phyloP scores from a whole-genome alignment of 23 tunicate genomes.

The Ciona savignyi region DNA sequence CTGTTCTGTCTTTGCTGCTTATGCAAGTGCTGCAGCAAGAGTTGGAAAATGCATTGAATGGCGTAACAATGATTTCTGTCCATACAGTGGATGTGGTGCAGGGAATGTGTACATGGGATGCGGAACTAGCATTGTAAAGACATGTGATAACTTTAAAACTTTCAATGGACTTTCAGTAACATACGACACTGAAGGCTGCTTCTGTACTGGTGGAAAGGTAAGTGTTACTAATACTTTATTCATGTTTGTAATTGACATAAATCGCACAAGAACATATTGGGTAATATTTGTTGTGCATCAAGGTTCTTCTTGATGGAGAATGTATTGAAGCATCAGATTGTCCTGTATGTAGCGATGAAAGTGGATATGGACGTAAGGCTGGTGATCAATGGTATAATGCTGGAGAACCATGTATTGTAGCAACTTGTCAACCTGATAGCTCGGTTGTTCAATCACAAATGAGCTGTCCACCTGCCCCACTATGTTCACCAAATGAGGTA shows the following conservation, averaged over 20 bases:
- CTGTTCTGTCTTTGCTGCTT: constrained; percentile 80
- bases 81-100: constrained; percentile 43
- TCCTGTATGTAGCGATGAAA: constrained; percentile 84
- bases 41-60: constrained; percentile 70
- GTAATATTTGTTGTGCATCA: neutral
- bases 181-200: constrained; percentile 79
- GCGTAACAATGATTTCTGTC: constrained; percentile 73
- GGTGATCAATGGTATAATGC: constrained; percentile 88
- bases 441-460: constrained; percentile 53
- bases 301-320: constrained; percentile 75
- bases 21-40: constrained; percentile 60
- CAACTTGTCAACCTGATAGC: constrained; percentile 81
- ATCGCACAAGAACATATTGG: neutral
- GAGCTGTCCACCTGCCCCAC: constrained; percentile 75
- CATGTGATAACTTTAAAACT: constrained; percentile 92
- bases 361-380: constrained; percentile 52
- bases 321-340: constrained; percentile 65
- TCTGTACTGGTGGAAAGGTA: constrained; percentile 79
- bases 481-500: constrained; percentile 74
- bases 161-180: constrained; percentile 36
- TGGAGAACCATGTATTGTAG: constrained; percentile 61
- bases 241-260: neutral
- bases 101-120: constrained; percentile 63
- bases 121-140: constrained; percentile 63
- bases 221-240: neutral